phyloP scores from a whole-genome alignment of 1,140 invertebrate species.

The Oscheius sp. region DNA sequence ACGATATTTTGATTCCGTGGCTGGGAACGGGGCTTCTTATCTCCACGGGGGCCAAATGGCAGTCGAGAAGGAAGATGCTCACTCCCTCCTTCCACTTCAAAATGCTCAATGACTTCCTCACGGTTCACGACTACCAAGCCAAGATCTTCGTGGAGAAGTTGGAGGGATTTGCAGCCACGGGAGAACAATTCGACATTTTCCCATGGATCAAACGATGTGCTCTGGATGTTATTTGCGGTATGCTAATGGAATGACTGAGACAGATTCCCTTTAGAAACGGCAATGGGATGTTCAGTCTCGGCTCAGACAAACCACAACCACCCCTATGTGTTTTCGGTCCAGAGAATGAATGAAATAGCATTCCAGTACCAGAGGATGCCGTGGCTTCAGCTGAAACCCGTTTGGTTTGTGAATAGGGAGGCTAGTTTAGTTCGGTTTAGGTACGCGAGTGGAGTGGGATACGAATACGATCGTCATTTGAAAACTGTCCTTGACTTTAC shows the following conservation, averaged over 20 bases:
- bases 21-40: slow-evolving; percentile 37
- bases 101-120: slow-evolving; percentile 78
- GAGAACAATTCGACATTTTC: slow-evolving; percentile 73
- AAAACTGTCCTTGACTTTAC: slow-evolving; percentile 51
- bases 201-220: slow-evolving; percentile 76
- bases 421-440: slow-evolving; percentile 20
- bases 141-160: slow-evolving; percentile 70
- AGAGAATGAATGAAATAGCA: slow-evolving; percentile 63
- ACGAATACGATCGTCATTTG: slow-evolving; percentile 42
- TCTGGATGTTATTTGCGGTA: slow-evolving; percentile 78
- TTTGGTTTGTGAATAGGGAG: slow-evolving; percentile 40
- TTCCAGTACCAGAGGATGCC: slow-evolving; percentile 52
- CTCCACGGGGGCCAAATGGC: slow-evolving; percentile 70
- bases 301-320: slow-evolving; percentile 71
- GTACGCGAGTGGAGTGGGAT: slow-evolving; percentile 43
- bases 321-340: slow-evolving; percentile 73
- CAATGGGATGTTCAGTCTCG: slow-evolving; percentile 75
- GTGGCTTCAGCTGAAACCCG: slow-evolving; percentile 49
- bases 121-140: slow-evolving; percentile 63
- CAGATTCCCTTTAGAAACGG: slow-evolving; percentile 67
- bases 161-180: slow-evolving; percentile 64
- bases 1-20: slow-evolving; percentile 42
- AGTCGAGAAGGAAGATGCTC: slow-evolving; percentile 75
- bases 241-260: background rate
- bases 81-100: slow-evolving; percentile 86